phyloP scores from a whole-genome alignment of 2,888 invertebrate genomes.

The Pseudanteris insignis region DNA sequence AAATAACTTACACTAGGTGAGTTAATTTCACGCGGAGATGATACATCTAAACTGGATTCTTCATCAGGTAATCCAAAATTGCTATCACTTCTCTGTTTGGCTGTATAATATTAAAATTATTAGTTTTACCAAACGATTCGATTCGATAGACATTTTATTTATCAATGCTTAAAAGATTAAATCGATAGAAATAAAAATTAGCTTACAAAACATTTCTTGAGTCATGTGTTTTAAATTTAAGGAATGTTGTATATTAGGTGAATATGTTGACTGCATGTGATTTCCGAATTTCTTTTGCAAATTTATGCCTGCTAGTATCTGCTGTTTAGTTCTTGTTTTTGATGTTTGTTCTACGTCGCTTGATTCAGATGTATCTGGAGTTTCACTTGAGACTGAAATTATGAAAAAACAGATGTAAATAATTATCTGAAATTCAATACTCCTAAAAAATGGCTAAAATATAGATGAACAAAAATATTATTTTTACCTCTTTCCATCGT shows the following conservation, averaged over 20 bases:
- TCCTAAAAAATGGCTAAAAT: neutral
- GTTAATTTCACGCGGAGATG: slow-evolving; percentile 74
- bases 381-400: slow-evolving; percentile 62
- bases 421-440: neutral
- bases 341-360: slow-evolving; percentile 61
- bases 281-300: slow-evolving; percentile 62
- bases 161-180: no score
- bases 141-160: no score
- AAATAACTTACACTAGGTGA: slow-evolving; percentile 70
- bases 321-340: slow-evolving; percentile 58
- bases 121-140: no score
- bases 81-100: slow-evolving; percentile 64
- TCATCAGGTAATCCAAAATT: slow-evolving; percentile 71
- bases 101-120: slow-evolving; percentile 50
- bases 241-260: slow-evolving; percentile 61
- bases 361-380: slow-evolving; percentile 62
- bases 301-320: slow-evolving; percentile 47
- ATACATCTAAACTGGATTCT: slow-evolving; percentile 74
- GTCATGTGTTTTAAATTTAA: slow-evolving; percentile 63
- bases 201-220: slow-evolving; percentile 66
- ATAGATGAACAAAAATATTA: neutral
- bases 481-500: slow-evolving; percentile 62
- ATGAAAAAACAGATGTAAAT: neutral
- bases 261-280: slow-evolving; percentile 57
- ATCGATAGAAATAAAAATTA: no score